Percentiles rank a stretch among this genome's conserved stretches.
Conservation (phyloP, 1,140 invertebrate genomes). For the Zaprionus africanus region DNA sequence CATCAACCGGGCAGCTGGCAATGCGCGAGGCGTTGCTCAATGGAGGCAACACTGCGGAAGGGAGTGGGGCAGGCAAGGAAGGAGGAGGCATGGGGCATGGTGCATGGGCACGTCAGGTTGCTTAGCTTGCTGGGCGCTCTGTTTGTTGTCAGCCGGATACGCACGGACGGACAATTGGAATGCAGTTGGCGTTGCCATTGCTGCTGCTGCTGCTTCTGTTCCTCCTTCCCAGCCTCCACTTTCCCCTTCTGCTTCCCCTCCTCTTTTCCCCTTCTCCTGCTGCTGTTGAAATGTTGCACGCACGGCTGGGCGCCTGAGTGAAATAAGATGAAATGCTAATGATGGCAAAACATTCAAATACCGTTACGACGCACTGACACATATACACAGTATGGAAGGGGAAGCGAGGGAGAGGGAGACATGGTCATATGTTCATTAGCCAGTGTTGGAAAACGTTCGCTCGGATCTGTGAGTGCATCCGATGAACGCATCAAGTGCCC, state of each 20-base stretch:
- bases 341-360: slow-evolving; percentile 72
- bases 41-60: too few relatives aligned
- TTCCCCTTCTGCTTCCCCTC: not conserved
- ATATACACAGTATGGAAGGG: slow-evolving; percentile 12
- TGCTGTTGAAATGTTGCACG: slow-evolving; percentile 65
- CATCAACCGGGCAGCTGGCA: slow-evolving; percentile 47
- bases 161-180: slow-evolving; percentile 67
- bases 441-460: slow-evolving; percentile 24
- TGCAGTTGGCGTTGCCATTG: slow-evolving; percentile 50
- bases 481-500: not conserved
- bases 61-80: not conserved
- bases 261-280: not conserved
- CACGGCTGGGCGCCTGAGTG: slow-evolving; percentile 65
- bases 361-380: slow-evolving; percentile 16
- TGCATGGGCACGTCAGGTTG: slow-evolving; percentile 51
- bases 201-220: not conserved
- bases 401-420: not conserved
- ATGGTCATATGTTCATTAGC: slow-evolving; percentile 42
- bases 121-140: slow-evolving; percentile 28
- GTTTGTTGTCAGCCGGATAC: slow-evolving; percentile 55
- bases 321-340: slow-evolving; percentile 79
- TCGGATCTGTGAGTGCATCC: not conserved
- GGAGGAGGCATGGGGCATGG: slow-evolving; percentile 14
- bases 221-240: not conserved
- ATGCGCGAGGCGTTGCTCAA: not conserved